These are phyloP conservation scores for Rhingia campestris DNA, from an alignment of 2,888 invertebrate species.

Conservation along the genomic window DNA sequence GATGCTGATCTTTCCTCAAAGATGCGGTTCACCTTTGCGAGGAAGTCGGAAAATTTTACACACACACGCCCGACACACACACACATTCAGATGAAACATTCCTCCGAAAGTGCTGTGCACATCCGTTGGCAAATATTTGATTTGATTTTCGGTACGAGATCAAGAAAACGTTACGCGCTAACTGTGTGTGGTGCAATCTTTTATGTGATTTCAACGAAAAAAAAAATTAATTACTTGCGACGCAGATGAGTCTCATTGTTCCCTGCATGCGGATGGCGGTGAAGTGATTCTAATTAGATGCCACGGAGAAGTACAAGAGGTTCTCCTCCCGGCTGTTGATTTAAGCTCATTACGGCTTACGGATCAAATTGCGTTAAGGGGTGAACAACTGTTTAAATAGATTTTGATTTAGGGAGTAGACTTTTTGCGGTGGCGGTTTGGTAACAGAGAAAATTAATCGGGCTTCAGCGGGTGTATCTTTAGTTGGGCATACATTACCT, in stretches of 20 bases:
- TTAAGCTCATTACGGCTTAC: constrained; percentile 41
- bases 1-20: constrained; percentile 55
- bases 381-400: constrained; percentile 53
- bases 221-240: constrained; percentile 50
- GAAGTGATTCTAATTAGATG: constrained; percentile 60
- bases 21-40: constrained; percentile 64
- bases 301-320: neutral
- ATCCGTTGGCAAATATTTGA: constrained; percentile 71
- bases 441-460: constrained; percentile 24
- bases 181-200: constrained; percentile 52
- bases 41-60: neutral
- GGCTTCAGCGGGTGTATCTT: constrained; percentile 17
- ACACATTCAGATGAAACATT: neutral
- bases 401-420: constrained; percentile 21
- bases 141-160: constrained; percentile 62
- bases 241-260: constrained; percentile 52
- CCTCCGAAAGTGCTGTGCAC: constrained; percentile 56
- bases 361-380: constrained; percentile 34
- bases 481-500: neutral
- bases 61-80: constrained; percentile 23
- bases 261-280: constrained; percentile 21
- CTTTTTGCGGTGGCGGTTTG: constrained; percentile 40
- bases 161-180: constrained; percentile 31
- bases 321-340: constrained; percentile 21
- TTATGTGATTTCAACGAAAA: constrained; percentile 39